A percentile compares a stretch with the other conserved stretches of the same genome.
phyloP scores from a whole-genome alignment of 2,888 invertebrate genomes.

The Schrankia costaestrigalis region DNA sequence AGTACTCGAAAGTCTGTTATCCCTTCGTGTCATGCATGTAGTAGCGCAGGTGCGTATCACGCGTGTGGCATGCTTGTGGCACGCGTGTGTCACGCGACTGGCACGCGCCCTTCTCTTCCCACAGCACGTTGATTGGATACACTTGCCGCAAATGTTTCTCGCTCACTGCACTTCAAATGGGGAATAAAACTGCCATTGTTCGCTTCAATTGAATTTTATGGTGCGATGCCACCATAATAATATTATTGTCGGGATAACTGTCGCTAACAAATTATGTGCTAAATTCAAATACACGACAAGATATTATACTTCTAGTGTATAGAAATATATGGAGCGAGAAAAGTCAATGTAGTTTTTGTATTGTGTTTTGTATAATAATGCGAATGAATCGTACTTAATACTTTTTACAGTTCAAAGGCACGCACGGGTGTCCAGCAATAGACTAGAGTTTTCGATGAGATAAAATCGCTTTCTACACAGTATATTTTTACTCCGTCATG shows the following conservation, averaged over 20 bases:
- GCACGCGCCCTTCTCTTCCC: conserved; percentile 36
- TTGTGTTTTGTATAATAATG: too few relatives aligned
- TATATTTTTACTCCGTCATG: too few relatives aligned
- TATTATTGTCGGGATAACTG: conserved; percentile 41
- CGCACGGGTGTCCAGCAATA: too few relatives aligned
- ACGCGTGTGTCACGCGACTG: conserved; percentile 40
- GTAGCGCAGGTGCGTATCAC: conserved; percentile 57
- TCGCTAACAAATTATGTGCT: conserved; percentile 16
- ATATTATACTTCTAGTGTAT: not conserved
- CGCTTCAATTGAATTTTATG: conserved; percentile 45
- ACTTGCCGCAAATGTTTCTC: conserved; percentile 69
- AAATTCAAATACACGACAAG: conserved; percentile 8
- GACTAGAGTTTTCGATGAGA: too few relatives aligned
- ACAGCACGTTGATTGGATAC: conserved; percentile 53
- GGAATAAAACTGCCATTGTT: conserved; percentile 54
- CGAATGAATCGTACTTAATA: too few relatives aligned
- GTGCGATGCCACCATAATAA: conserved; percentile 51
- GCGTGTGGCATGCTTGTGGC: conserved; percentile 47
- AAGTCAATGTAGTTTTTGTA: too few relatives aligned
- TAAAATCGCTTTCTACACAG: too few relatives aligned
- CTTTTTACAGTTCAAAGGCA: too few relatives aligned
- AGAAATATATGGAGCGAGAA: too few relatives aligned
- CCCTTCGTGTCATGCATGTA: conserved; percentile 19
- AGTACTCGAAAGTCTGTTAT: conserved; percentile 13
- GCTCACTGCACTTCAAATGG: conserved; percentile 46